phyloP scores from a whole-genome alignment of 2,113 vertebrate genomes.

The Kryptolebias marmoratus region DNA sequence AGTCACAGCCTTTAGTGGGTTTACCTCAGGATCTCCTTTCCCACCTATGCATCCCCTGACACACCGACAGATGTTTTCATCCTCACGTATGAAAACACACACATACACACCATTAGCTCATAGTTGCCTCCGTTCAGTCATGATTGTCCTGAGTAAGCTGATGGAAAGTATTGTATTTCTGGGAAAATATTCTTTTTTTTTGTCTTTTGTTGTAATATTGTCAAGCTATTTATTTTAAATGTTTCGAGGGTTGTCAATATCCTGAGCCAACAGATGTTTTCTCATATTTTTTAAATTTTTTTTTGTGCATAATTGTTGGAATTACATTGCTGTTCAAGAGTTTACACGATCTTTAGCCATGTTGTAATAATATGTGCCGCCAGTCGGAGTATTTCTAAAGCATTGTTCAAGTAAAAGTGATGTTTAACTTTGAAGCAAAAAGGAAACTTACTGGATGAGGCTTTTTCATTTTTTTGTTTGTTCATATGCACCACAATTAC shows the following conservation, averaged over 20 bases:
- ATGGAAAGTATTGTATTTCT: constrained; percentile 17
- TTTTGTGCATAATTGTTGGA: constrained; percentile 26
- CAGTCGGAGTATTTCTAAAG: constrained; percentile 15
- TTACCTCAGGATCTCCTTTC: constrained; percentile 68
- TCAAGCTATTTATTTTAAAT: constrained; percentile 46
- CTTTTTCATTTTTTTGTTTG: constrained; percentile 15
- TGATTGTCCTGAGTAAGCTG: constrained; percentile 5
- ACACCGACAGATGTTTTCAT: constrained; percentile 23
- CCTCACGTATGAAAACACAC: not conserved
- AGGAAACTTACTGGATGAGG: not conserved
- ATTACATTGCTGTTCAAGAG: constrained; percentile 40
- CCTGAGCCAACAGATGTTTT: constrained; percentile 35
- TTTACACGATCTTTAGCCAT: constrained; percentile 51
- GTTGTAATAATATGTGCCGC: constrained; percentile 29
- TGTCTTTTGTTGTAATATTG: not conserved
- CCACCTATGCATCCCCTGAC: constrained; percentile 57
- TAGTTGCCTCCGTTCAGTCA: constrained; percentile 42
- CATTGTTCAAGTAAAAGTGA: constrained; percentile 8
- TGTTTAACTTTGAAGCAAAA: not conserved
- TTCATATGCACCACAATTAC: not conserved
- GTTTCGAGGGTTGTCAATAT: constrained; percentile 20
- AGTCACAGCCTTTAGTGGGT: constrained; percentile 52
- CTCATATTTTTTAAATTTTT: not conserved
- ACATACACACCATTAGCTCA: constrained; percentile 13
- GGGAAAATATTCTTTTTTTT: constrained; percentile 1